Percentiles rank a stretch among this genome's conserved stretches.
Evolutionary conservation across 2,113 vertebrate genomes (phyloP).

Genomic region (Nanorana parkeri): DNA sequence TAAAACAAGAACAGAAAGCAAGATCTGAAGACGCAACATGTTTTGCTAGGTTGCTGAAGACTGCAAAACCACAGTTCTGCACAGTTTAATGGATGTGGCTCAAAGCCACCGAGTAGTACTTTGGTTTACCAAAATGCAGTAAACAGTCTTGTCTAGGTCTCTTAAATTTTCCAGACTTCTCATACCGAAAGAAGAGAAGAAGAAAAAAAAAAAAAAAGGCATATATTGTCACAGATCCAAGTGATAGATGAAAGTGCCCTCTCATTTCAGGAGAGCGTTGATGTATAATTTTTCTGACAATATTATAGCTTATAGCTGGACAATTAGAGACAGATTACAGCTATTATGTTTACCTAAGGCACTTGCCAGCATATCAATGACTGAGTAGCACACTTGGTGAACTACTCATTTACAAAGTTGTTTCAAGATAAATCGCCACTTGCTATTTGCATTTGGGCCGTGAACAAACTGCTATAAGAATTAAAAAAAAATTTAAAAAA

Average conservation of each 20-base stretch:
- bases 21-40: constrained; percentile 52
- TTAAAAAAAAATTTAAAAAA: accelerated
- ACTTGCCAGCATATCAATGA: constrained; percentile 61
- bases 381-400: constrained; percentile 56
- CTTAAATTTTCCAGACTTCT: constrained; percentile 52
- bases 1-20: constrained; percentile 46
- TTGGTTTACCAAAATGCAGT: constrained; percentile 71
- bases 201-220: constrained; percentile 7
- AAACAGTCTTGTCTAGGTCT: constrained; percentile 63
- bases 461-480: background rate
- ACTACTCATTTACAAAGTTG: constrained; percentile 60
- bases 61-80: constrained; percentile 69
- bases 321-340: constrained; percentile 60
- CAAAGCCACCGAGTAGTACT: constrained; percentile 69
- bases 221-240: background rate
- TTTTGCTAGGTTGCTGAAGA: constrained; percentile 64
- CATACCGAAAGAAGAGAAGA: background rate
- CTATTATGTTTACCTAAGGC: constrained; percentile 60
- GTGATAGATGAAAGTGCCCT: background rate
- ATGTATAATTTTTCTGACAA: constrained; percentile 38
- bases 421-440: constrained; percentile 55
- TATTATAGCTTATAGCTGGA: constrained; percentile 39
- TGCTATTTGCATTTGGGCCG: constrained; percentile 46
- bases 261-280: background rate
- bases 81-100: constrained; percentile 60